Percentiles rank a stretch among this genome's conserved stretches.
Conservation (phyloP, 2,113 vertebrate species). For the Dasypus novemcinctus region DNA sequence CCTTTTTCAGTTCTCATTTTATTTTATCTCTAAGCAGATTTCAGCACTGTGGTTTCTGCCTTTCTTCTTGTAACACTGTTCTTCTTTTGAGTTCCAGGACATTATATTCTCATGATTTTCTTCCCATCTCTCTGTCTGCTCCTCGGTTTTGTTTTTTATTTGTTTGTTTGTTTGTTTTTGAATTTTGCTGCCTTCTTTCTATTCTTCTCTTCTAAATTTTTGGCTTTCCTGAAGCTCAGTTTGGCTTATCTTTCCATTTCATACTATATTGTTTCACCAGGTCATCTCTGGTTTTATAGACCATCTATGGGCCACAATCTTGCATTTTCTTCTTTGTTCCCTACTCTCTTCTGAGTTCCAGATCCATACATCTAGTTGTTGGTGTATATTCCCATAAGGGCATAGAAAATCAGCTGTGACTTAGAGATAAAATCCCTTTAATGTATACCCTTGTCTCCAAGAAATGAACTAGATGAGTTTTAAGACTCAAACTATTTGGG, state of each 20-base stretch:
- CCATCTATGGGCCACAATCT: neutral
- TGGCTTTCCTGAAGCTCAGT: neutral
- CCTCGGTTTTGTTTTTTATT: neutral
- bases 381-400: neutral
- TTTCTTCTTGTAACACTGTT: neutral
- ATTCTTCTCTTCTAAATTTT: neutral
- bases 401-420: neutral
- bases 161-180: no score
- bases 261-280: neutral
- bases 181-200: neutral
- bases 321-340: neutral
- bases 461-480: no score
- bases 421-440: neutral
- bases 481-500: neutral
- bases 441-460: neutral
- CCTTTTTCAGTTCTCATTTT: neutral
- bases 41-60: neutral
- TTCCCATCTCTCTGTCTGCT: neutral
- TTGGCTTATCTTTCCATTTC: neutral
- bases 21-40: neutral
- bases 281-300: neutral
- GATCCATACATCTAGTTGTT: neutral
- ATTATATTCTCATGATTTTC: neutral
- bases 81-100: rapidly evolving
- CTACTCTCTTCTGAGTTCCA: neutral